These are phyloP conservation scores for Drosophila virilis DNA, from an alignment of 1,140 invertebrate species.

Conservation along the genomic window DNA sequence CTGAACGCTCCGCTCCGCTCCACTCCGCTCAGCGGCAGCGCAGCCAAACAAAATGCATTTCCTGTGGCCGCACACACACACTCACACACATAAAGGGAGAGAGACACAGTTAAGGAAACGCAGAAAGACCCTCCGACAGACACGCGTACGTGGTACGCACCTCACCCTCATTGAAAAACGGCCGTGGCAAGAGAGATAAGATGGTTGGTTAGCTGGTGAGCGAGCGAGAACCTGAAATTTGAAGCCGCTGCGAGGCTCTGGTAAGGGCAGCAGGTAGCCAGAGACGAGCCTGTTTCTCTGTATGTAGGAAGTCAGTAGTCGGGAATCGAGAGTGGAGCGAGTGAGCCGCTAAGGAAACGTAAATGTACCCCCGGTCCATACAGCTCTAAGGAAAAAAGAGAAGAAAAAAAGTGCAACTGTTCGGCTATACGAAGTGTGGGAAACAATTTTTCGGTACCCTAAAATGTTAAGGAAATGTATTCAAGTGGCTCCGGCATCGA, in stretches of 20 bases:
- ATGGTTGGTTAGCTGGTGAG: conserved; percentile 19
- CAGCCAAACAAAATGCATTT: conserved; percentile 73
- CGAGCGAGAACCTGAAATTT: conserved; percentile 75
- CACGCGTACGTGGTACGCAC: conserved; percentile 66
- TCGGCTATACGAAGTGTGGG: conserved; percentile 74
- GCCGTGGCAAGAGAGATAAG: conserved; percentile 29
- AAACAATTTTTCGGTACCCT: conserved; percentile 80
- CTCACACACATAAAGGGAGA: conserved; percentile 33
- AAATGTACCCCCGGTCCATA: conserved; percentile 50
- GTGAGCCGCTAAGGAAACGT: conserved; percentile 66
- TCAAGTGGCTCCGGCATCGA: conserved; percentile 60
- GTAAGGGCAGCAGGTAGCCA: conserved; percentile 64
- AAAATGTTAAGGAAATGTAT: conserved; percentile 81
- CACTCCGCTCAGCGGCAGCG: conserved; percentile 18
- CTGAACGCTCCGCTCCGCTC: conserved; percentile 28
- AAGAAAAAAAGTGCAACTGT: conserved; percentile 72
- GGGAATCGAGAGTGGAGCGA: conserved; percentile 18
- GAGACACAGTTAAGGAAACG: conserved; percentile 36
- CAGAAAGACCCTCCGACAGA: conserved; percentile 56
- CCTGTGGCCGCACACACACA: conserved; percentile 56
- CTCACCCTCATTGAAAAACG: conserved; percentile 59
- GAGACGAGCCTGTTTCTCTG: conserved; percentile 30
- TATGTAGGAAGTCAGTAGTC: conserved; percentile 40
- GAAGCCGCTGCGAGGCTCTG: conserved; percentile 47
- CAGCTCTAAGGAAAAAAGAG: background rate